Evolutionary conservation across 2,888 invertebrate genomes (phyloP).

Genomic region (Stenotaenia linearis): DNA sequence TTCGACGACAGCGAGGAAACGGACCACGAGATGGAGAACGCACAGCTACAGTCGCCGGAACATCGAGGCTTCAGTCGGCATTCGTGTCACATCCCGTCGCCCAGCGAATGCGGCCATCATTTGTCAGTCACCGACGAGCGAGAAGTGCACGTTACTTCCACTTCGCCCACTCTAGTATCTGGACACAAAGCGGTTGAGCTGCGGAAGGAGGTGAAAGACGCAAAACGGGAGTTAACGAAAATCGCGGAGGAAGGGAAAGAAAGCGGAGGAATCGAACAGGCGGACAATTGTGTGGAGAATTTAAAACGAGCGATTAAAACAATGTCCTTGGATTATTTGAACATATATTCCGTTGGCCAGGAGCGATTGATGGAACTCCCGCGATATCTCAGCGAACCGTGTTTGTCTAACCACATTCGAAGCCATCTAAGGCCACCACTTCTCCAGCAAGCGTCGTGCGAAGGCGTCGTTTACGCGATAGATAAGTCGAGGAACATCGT

Average conservation of each 20-base stretch:
- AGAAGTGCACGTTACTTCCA: not conserved
- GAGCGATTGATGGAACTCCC: slow-evolving; percentile 31
- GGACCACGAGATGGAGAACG: slow-evolving; percentile 89
- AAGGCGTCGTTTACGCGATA: slow-evolving; percentile 69
- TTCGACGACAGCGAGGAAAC: slow-evolving; percentile 93
- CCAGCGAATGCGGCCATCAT: slow-evolving; percentile 5
- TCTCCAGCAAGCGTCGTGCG: slow-evolving; percentile 79
- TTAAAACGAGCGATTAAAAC: not conserved
- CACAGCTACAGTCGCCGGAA: slow-evolving; percentile 59
- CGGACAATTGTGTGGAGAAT: not conserved
- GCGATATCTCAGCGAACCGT: slow-evolving; percentile 70
- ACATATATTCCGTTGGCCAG: slow-evolving; percentile 33
- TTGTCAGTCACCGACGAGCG: slow-evolving; percentile 21
- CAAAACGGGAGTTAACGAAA: slow-evolving; percentile 30
- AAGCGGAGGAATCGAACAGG: not conserved
- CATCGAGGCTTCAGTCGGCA: slow-evolving; percentile 43
- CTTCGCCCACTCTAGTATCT: slow-evolving; percentile 3
- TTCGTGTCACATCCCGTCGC: slow-evolving; percentile 32
- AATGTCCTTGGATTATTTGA: slow-evolving; percentile 34
- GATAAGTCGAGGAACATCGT: slow-evolving; percentile 77
- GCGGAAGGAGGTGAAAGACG: slow-evolving; percentile 17
- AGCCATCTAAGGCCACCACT: slow-evolving; percentile 68
- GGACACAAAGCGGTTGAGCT: slow-evolving; percentile 1
- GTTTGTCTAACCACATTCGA: slow-evolving; percentile 51
- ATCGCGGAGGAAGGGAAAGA: slow-evolving; percentile 29